A percentile compares a stretch with the other conserved stretches of the same genome.
Conservation (phyloP, 2,797 vertebrate genomes). For the Rhinogobio ventralis region DNA sequence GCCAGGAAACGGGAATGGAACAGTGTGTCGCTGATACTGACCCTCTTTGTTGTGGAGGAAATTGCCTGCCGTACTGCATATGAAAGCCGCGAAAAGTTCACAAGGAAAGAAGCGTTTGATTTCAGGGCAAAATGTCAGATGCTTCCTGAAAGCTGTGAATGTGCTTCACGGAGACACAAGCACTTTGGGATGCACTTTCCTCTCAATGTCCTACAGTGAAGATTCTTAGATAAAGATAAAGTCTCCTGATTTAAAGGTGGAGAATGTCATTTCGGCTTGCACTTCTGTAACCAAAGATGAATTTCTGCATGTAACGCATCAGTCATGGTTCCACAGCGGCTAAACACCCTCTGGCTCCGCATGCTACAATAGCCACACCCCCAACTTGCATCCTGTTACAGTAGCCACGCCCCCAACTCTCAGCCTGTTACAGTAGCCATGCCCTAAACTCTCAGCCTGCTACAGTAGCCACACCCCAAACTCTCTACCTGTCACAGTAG, state of each 20-base stretch:
- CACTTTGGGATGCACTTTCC: not conserved
- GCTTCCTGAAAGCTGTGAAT: constrained; percentile 1
- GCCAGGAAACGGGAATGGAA: constrained; percentile 65
- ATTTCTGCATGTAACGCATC: too few species aligned
- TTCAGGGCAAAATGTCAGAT: not conserved
- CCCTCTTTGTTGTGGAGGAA: constrained; percentile 71
- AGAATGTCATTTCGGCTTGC: too few species aligned
- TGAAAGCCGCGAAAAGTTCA: constrained; percentile 18
- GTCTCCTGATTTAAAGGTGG: not conserved
- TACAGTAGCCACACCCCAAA: too few species aligned
- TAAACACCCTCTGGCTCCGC: too few species aligned
- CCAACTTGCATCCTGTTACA: too few species aligned
- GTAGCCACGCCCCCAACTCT: too few species aligned
- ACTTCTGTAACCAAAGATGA: too few species aligned
- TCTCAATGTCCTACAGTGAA: not conserved
- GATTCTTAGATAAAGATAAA: not conserved
- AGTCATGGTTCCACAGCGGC: too few species aligned
- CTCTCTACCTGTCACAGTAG: too few species aligned
- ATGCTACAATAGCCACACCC: too few species aligned
- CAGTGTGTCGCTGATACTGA: constrained; percentile 67
- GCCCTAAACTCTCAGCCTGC: too few species aligned
- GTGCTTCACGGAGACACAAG: not conserved
- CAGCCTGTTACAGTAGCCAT: too few species aligned
- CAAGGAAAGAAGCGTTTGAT: constrained; percentile 8
- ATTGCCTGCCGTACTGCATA: constrained; percentile 73